phyloP scores from a whole-genome alignment of 2,888 invertebrate genomes.

The Hemaris fuciformis region DNA sequence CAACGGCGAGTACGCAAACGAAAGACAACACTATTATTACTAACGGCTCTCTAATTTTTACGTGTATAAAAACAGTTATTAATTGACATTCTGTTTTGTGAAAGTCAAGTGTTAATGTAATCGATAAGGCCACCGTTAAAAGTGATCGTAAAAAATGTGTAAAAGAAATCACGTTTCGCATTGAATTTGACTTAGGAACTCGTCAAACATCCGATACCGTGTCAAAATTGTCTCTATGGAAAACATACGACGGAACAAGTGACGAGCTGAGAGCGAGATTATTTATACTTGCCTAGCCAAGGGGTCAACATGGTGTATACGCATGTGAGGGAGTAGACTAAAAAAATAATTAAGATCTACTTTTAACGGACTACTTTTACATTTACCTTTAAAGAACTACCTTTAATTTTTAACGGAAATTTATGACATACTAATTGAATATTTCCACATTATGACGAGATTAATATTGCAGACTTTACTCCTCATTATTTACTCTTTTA shows the following conservation, averaged over 20 bases:
- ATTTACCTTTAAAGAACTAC: too few species aligned
- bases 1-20: too few species aligned
- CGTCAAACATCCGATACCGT: conserved; percentile 46
- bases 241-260: conserved; percentile 32
- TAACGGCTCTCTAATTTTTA: background rate
- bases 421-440: too few species aligned
- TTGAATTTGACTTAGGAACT: conserved; percentile 35
- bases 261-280: conserved; percentile 14
- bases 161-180: conserved; percentile 30
- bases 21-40: too few species aligned
- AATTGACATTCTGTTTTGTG: background rate
- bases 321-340: too few species aligned
- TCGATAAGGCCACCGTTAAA: background rate
- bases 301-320: too few species aligned
- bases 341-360: too few species aligned
- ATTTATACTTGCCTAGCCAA: too few species aligned
- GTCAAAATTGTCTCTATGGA: conserved; percentile 41
- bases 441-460: too few species aligned
- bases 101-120: background rate
- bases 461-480: too few species aligned
- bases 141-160: conserved; percentile 13
- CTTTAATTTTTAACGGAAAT: too few species aligned
- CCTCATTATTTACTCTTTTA: too few species aligned
- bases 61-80: background rate
- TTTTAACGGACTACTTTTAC: background rate